Percentiles rank a stretch among this genome's conserved stretches.
Evolutionary conservation across 1,140 invertebrate species (phyloP).

Genomic region (Littorina saxatilis): DNA sequence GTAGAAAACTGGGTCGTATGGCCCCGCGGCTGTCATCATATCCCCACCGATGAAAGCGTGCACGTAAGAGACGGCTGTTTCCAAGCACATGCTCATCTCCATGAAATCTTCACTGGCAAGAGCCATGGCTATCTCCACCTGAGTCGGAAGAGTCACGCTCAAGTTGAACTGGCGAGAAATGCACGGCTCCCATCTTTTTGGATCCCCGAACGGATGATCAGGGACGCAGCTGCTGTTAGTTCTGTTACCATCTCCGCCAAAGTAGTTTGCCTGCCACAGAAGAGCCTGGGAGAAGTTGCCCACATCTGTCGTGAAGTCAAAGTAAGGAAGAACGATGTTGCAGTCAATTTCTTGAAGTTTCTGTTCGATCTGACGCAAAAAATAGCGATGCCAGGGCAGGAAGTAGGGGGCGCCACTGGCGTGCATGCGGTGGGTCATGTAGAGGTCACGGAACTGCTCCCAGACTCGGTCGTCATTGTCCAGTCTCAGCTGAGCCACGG

Average conservation of each 20-base stretch:
- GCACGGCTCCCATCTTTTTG: slow-evolving; percentile 68
- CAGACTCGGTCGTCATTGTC: slow-evolving; percentile 59
- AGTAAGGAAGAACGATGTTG: slow-evolving; percentile 68
- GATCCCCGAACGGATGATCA: slow-evolving; percentile 67
- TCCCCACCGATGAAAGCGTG: slow-evolving; percentile 71
- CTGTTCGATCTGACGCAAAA: slow-evolving; percentile 66
- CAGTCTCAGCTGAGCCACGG: slow-evolving; percentile 59
- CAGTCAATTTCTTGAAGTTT: slow-evolving; percentile 70
- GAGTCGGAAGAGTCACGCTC: slow-evolving; percentile 64
- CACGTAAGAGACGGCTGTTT: slow-evolving; percentile 64
- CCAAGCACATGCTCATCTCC: slow-evolving; percentile 68
- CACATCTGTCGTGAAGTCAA: slow-evolving; percentile 72
- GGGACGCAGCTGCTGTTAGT: slow-evolving; percentile 60
- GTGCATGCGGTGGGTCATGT: slow-evolving; percentile 70
- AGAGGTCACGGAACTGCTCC: slow-evolving; percentile 68
- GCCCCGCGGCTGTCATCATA: slow-evolving; percentile 64
- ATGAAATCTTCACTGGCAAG: slow-evolving; percentile 65
- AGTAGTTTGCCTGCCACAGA: slow-evolving; percentile 71
- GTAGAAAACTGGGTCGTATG: slow-evolving; percentile 71
- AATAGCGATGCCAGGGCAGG: slow-evolving; percentile 70
- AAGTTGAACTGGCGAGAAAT: slow-evolving; percentile 66
- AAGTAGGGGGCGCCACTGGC: slow-evolving; percentile 65
- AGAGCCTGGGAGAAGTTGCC: slow-evolving; percentile 66
- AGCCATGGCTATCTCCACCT: slow-evolving; percentile 65
- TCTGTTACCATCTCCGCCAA: slow-evolving; percentile 65